A percentile compares a stretch with the other conserved stretches of the same genome.
phyloP scores from a whole-genome alignment of 2,113 vertebrate species.

The Eidolon helvum region DNA sequence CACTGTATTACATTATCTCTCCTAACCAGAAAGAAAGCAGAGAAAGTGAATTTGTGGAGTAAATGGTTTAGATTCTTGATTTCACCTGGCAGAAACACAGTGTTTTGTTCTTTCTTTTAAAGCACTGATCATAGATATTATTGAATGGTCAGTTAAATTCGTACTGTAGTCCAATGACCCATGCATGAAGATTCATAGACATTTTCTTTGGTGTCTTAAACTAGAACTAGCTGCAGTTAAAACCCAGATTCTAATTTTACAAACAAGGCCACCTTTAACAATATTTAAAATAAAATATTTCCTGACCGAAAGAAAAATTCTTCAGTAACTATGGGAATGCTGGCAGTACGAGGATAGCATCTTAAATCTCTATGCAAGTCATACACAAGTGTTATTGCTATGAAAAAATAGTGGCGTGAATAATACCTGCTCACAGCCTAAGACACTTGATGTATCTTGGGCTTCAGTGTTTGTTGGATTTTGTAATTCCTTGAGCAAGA shows the following conservation, averaged over 20 bases:
- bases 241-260: conserved; percentile 49
- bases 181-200: not conserved
- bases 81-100: not conserved
- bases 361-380: conserved; percentile 74
- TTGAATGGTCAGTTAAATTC: conserved; percentile 30
- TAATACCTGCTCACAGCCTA: conserved; percentile 63
- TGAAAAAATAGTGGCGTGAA: conserved; percentile 65
- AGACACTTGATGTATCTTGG: conserved; percentile 61
- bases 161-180: not conserved
- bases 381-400: conserved; percentile 59
- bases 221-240: conserved; percentile 57
- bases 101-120: not conserved
- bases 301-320: conserved; percentile 66
- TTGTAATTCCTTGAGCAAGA: conserved; percentile 74
- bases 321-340: conserved; percentile 30
- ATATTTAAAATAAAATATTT: conserved; percentile 68
- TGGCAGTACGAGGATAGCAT: conserved; percentile 50
- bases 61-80: conserved; percentile 19
- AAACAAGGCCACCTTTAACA: conserved; percentile 61
- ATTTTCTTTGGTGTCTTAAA: conserved; percentile 48
- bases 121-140: not conserved
- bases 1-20: not conserved
- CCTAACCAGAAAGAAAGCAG: not conserved
- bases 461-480: conserved; percentile 65
- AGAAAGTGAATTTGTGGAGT: not conserved